phyloP scores from a whole-genome alignment of 2,797 vertebrate genomes.

The Chaetophractus vellerosus region DNA sequence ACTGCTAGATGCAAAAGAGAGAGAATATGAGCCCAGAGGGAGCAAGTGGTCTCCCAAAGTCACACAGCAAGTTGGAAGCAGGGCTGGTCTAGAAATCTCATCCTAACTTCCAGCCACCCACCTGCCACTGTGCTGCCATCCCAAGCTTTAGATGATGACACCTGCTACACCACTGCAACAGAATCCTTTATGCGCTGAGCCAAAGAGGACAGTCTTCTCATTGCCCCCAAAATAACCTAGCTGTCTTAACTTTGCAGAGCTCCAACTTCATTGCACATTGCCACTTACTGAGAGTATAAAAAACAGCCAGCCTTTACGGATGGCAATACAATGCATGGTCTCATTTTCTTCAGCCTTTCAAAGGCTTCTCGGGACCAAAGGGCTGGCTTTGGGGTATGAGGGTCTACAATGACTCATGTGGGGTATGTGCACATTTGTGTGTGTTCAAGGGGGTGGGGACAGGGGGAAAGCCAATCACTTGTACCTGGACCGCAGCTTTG shows the following conservation, averaged over 20 bases:
- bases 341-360: neutral
- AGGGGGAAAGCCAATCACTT: neutral
- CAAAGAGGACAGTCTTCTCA: neutral
- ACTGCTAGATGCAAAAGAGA: neutral
- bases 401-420: neutral
- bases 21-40: neutral
- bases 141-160: neutral
- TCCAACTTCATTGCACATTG: neutral
- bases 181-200: neutral
- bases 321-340: neutral
- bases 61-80: neutral
- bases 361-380: neutral
- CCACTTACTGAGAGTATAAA: neutral
- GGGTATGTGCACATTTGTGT: too few species aligned
- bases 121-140: neutral
- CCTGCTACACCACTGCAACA: rapidly evolving
- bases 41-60: neutral
- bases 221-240: neutral
- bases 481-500: neutral
- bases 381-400: neutral
- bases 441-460: neutral
- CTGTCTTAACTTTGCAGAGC: neutral
- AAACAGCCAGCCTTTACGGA: neutral
- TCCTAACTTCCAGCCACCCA: neutral
- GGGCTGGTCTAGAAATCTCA: neutral